Conservation (phyloP, 2,113 vertebrate genomes). For the human (Homo sapiens) region GRCh38 chr9:71305501-71306000, state of each 20-base stretch:
- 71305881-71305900: neutral
- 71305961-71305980: neutral
- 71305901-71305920: neutral
- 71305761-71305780: neutral
- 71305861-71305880: neutral
- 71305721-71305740: neutral
- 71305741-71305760: neutral
- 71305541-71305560: neutral
- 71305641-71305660: neutral
- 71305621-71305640: neutral
- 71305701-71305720: neutral
- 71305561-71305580: neutral
- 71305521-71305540: neutral
- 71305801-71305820: neutral
- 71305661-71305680: neutral
- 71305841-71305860: neutral
- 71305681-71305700: neutral
- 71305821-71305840: neutral
- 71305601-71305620: constrained; percentile 23
- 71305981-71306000: neutral
- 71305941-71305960: neutral
- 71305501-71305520: neutral
- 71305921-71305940: neutral
- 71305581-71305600: constrained; percentile 16
- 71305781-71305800: neutral